Percentiles rank a stretch among this genome's conserved stretches.
phyloP scores from a whole-genome alignment of 2,797 vertebrate species.

The Acipenser oxyrinchus region DNA sequence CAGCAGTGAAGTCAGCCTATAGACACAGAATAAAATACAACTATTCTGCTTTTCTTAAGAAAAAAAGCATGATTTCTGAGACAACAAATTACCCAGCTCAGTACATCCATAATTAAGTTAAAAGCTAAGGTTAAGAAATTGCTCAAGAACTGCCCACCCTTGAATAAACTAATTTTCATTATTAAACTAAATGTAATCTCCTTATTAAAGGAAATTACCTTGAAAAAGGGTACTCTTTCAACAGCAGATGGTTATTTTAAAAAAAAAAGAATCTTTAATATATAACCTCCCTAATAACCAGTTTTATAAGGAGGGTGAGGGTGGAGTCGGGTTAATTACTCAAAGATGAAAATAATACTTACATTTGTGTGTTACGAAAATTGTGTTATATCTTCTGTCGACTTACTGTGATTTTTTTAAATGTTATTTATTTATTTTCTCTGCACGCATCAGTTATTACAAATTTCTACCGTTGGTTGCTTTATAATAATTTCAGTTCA shows the following conservation, averaged over 20 bases:
- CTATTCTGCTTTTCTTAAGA: constrained; percentile 7
- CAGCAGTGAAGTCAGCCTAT: constrained; percentile 13
- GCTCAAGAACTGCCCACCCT: constrained; percentile 12
- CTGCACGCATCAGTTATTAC: too few relatives aligned
- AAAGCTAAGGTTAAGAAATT: constrained; percentile 14
- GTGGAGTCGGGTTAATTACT: too few relatives aligned
- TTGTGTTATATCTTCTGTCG: too few relatives aligned
- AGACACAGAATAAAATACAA: constrained; percentile 14
- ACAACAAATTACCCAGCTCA: neutral
- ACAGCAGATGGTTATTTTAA: neutral
- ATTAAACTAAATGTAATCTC: constrained; percentile 17
- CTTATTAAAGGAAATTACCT: constrained; percentile 18
- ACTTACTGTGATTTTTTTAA: too few relatives aligned
- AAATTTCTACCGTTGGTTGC: too few relatives aligned
- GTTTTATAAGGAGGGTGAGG: too few relatives aligned
- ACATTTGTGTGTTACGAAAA: too few relatives aligned
- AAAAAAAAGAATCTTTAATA: too few relatives aligned
- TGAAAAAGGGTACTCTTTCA: constrained; percentile 8
- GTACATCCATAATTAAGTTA: constrained; percentile 17
- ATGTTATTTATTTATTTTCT: too few relatives aligned
- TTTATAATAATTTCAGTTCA: too few relatives aligned
- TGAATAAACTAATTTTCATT: constrained; percentile 10
- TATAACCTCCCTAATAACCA: too few relatives aligned
- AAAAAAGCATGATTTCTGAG: constrained; percentile 1
- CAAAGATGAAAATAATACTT: too few relatives aligned